Evolutionary conservation across 2,113 vertebrate genomes (phyloP).

Genomic region (Hippocampus barbouri): DNA sequence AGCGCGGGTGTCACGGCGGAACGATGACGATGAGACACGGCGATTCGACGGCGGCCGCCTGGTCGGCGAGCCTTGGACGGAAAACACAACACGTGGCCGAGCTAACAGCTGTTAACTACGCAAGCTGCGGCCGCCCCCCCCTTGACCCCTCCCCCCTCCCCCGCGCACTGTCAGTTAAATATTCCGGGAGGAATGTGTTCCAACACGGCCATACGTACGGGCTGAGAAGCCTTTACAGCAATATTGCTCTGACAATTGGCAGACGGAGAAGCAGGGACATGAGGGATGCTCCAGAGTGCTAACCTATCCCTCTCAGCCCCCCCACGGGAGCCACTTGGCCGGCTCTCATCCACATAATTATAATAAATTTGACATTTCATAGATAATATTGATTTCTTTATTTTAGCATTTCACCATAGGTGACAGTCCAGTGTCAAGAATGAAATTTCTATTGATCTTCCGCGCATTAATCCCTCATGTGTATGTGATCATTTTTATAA

Average conservation of each 20-base stretch:
- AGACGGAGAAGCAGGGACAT: slow-evolving; percentile 96
- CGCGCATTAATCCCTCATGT: slow-evolving; percentile 99
- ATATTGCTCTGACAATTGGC: slow-evolving; percentile 99
- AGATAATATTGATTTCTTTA: slow-evolving; percentile 99
- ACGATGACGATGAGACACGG: slow-evolving; percentile 35
- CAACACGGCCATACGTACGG: slow-evolving; percentile 88
- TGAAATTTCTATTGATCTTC: slow-evolving; percentile 99
- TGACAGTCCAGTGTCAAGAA: slow-evolving; percentile 99
- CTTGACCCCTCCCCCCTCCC: slow-evolving; percentile 58
- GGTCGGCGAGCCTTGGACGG: slow-evolving; percentile 65
- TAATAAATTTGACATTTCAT: slow-evolving; percentile 99
- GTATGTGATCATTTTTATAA: slow-evolving; percentile 99
- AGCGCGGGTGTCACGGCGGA: slow-evolving; percentile 55
- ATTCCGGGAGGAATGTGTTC: slow-evolving; percentile 97
- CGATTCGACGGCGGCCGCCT: slow-evolving; percentile 62
- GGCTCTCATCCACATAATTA: slow-evolving; percentile 99
- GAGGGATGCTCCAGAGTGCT: slow-evolving; percentile 95
- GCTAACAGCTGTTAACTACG: slow-evolving; percentile 80
- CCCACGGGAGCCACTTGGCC: slow-evolving; percentile 99
- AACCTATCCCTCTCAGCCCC: slow-evolving; percentile 98
- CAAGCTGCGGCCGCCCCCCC: slow-evolving; percentile 63
- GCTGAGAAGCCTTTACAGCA: slow-evolving; percentile 89
- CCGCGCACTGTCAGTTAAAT: slow-evolving; percentile 89
- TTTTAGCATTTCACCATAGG: slow-evolving; percentile 99
- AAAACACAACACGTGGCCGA: slow-evolving; percentile 67